Evolutionary conservation across 2,113 vertebrate species (phyloP), one percentile per base, ranked within the genome.

Genomic region (Climacteris rufus): DNA sequence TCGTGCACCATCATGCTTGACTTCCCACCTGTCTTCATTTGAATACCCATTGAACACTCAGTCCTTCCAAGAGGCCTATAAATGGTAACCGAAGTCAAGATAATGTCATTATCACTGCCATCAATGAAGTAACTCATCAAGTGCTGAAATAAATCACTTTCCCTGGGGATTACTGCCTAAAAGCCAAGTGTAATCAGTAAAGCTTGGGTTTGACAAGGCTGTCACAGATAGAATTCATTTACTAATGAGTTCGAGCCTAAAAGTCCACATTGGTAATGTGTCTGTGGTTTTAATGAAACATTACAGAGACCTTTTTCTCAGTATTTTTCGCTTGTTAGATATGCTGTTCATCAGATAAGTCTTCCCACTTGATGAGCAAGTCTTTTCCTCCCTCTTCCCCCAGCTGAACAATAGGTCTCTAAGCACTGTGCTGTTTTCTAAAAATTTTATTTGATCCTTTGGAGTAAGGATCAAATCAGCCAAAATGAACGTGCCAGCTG

Each of bases 131-230:
- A 94, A 97, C 92, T 89, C 93, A 90, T 90, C 68, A 78, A 94
- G 69, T 57, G 80, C 88, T 92, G 93, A 97, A 93, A 96, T 90
- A 93, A 95, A 96, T 96, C 27, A 93, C 95, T 96, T 96, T 95
- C 96, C 37, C 88, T 39, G 33, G 69, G 77, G 96, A 95, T 96
- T 92, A 84, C 69, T 90, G 93, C 88, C 96, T 96, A 90, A 95
- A 94, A 96, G 94, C 95, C 95, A 91, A 93, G 93, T 83, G 78
- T 87, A 96, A 96, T 96, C 94, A 92, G 84, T 65, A 95, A 92
- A 87, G 89, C 89, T 83, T 75, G 77, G 65, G 72, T 90, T 92
- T 97, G 96, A 96, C 94, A 95, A 81, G 88, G 47, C 89, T 96
- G 86, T 93, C 91, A 80, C 86, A 89, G 96, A 94, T 68, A 96